A percentile compares a stretch with the other conserved stretches of the same genome.
Evolutionary conservation across 2,888 invertebrate species (phyloP).

Genomic region (Meghimatium bilineatum): DNA sequence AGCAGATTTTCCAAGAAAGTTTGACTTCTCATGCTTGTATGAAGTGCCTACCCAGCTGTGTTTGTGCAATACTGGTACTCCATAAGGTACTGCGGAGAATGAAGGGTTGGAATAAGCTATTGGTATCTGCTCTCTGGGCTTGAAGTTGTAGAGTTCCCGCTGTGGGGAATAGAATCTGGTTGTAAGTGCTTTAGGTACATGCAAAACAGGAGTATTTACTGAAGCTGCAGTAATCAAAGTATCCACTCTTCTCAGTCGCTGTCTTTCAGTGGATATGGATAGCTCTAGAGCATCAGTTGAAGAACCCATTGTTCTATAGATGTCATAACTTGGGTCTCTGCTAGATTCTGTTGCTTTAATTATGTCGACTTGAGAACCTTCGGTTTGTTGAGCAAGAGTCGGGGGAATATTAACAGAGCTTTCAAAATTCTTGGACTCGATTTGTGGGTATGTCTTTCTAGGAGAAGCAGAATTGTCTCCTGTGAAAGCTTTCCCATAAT

Average conservation of each 20-base stretch:
- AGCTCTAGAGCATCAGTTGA: constrained; percentile 17
- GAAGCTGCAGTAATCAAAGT: constrained; percentile 24
- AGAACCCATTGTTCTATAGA: background rate
- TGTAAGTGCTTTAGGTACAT: background rate
- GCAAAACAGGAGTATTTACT: background rate
- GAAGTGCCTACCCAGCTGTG: background rate
- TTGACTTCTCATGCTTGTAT: background rate
- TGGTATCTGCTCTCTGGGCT: background rate
- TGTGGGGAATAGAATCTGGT: background rate
- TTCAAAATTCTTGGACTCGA: constrained; percentile 4
- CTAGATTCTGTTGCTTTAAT: background rate
- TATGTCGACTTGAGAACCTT: background rate
- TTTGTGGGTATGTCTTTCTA: background rate
- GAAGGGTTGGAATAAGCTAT: constrained; percentile 1
- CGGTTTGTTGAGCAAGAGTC: background rate
- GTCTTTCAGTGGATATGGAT: constrained; percentile 17
- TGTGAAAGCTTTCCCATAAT: background rate
- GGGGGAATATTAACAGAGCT: background rate
- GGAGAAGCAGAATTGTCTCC: background rate
- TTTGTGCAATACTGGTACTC: background rate
- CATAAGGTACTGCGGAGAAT: background rate
- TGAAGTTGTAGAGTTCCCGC: background rate
- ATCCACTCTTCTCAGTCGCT: constrained; percentile 25
- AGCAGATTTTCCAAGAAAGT: background rate
- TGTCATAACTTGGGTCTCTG: background rate